Percentiles rank a stretch among this genome's conserved stretches.
phyloP scores from a whole-genome alignment of 2,797 vertebrate genomes.

The Eleutherodactylus coqui region DNA sequence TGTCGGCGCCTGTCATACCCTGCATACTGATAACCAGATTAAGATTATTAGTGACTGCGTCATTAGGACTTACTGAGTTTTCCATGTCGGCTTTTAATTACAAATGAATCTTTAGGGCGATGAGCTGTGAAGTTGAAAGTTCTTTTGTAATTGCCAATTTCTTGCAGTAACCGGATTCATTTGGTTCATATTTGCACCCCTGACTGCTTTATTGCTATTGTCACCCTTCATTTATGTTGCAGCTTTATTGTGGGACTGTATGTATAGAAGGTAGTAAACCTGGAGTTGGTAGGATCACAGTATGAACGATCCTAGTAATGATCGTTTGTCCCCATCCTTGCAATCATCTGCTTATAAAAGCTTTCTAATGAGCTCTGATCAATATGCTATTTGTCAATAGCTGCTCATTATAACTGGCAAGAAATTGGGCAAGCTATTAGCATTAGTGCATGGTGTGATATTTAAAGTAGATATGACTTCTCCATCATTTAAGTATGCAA shows the following conservation, averaged over 20 bases:
- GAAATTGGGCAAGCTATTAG: too few relatives aligned
- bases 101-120: constrained; percentile 31
- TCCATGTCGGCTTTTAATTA: constrained; percentile 17
- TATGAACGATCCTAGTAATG: too few relatives aligned
- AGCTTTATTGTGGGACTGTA: background rate
- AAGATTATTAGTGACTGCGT: constrained; percentile 26
- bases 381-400: too few relatives aligned
- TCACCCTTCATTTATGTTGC: background rate
- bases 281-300: background rate
- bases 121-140: constrained; percentile 16
- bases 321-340: too few relatives aligned
- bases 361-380: too few relatives aligned
- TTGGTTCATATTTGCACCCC: background rate
- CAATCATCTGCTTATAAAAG: too few relatives aligned
- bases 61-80: background rate
- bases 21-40: constrained; percentile 19
- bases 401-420: too few relatives aligned
- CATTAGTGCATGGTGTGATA: too few relatives aligned
- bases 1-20: background rate
- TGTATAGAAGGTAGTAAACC: background rate
- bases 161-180: background rate
- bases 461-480: too few relatives aligned
- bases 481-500: too few relatives aligned
- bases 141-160: background rate
- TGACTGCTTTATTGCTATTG: background rate